Evolutionary conservation across 92 coral and sea anemone species (phyloP), one percentile per base, ranked within the genome.

Genomic region (Pocillopora grandis): DNA sequence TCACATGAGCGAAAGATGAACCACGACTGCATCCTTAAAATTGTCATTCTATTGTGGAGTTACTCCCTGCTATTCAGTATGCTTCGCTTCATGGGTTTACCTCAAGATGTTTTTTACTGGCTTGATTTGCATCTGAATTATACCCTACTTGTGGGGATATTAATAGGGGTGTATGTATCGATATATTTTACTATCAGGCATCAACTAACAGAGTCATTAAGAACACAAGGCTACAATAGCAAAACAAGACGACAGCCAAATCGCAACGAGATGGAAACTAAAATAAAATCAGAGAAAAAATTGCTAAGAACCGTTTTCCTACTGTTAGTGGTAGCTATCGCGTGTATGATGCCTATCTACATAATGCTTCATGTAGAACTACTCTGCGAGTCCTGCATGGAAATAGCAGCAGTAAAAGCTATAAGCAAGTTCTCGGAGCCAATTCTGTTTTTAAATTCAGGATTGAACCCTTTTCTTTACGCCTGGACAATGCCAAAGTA

Each of bases 381-480:
- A 11, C 84, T 80, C 8, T 80, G 84, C 18, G 84, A 67, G 57
- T 69, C 66, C 11, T 80, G 84, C 57, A 80, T 80, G 84, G 67
- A 68, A 27, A 18, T 68, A 21, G 35, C 75, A 12, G n/a, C 27
- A 66, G 58, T 80, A 3, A 27, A 58, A 57, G 20, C 66, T 66
- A 56, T 80, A 2, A 80, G 84, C 84, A 80, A 69, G 75, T 61
- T 89, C 20, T 88, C 94, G 5, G 94, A 91, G 65, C 89, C 93
- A 15, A 62, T 91, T 16, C 79, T 88, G 67, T 89, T 85, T 49
- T 49, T 91, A 58, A 91, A 89, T 78, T 86, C 91, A 16, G 85
- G 87, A 55, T 35, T 85, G 19, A 89, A 89, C 63, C 90, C 90
- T 13, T 71, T 87, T 17, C 82, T 87, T 12, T 82, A 87, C 20